Evolutionary conservation across 2,888 invertebrate genomes (phyloP), one percentile per base, ranked within the genome.

Genomic region (Dromius quadrimaculatus): DNA sequence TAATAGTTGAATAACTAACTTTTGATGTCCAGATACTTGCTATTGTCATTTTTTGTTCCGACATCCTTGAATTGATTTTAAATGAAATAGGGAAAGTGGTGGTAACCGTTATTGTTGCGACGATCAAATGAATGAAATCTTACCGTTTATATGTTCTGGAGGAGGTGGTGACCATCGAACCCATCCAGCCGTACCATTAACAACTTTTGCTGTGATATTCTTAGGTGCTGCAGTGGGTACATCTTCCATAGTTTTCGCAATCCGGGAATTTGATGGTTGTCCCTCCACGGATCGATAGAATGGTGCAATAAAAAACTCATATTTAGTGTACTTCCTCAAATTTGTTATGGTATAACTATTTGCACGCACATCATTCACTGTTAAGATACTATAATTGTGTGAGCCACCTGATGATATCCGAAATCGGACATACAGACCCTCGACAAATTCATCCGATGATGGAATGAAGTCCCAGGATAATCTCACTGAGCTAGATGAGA

Each of bases 251-350:
- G 97, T 97, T 75, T 90, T 89, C 43, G 92, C 92, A 54, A 90
- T 86, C 80, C 92, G 90, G 32, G 94, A 91, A 83, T 97, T 98
- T 71, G 96, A 96, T 45, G 97, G 96, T 80, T 93, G 93, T 2
- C 97, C 97, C 81, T 97, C 90, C 73, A 95, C 87, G 54, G 90
- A 88, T 80, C 92, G 92, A 82, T 92, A 94, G 84, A 94, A 97
- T 4, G 97, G 96, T 77, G 93, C 92, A 75, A 97, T 88, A 82
- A 97, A 95, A 76, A 97, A 92, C 83, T 96, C 95, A 81, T 97
- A 97, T 81, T 92, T 91, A 71, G 94, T 92, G 81, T 89, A 93
- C 74, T 95, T 94, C 77, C 91, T 87, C 75, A 97, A 85, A 77
- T 92, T 92, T 38, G 90, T 89, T 71, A 94, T 84, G 19, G 90